These are phyloP conservation scores for Erpornis zantholeuca DNA, from an alignment of 2,113 vertebrate genomes.

Conservation along the genomic window DNA sequence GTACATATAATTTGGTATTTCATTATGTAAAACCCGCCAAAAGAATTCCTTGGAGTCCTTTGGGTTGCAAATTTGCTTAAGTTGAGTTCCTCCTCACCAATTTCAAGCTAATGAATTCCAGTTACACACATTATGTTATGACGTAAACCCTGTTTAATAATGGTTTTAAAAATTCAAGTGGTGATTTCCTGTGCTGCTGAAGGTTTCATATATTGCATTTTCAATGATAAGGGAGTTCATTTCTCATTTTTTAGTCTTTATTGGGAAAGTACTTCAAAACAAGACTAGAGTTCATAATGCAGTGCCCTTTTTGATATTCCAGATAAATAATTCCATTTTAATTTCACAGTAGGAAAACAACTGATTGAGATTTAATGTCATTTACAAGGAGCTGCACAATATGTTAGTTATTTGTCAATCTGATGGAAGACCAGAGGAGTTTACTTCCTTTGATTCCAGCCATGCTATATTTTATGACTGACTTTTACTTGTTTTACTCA, in stretches of 20 bases:
- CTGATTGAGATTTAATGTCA: conserved; percentile 58
- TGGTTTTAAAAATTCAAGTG: not conserved
- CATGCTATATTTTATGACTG: conserved; percentile 43
- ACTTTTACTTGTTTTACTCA: conserved; percentile 61
- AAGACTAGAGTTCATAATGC: not conserved
- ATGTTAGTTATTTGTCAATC: conserved; percentile 69
- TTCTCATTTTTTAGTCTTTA: not conserved
- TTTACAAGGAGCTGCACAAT: not conserved
- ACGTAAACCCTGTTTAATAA: not conserved
- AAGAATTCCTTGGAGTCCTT: not conserved
- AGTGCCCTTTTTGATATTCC: conserved; percentile 18
- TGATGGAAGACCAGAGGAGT: conserved; percentile 62
- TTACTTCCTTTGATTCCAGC: conserved; percentile 63
- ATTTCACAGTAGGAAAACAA: conserved; percentile 52
- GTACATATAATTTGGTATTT: not conserved
- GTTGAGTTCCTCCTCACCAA: not conserved
- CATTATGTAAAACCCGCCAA: not conserved
- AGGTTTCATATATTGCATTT: not conserved
- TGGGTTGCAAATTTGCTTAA: not conserved
- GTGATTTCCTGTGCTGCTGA: not conserved
- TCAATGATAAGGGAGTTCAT: not conserved
- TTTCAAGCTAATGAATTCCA: not conserved
- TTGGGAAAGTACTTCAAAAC: not conserved
- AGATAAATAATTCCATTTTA: conserved; percentile 59
- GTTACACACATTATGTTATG: not conserved